Percentiles rank a stretch among this genome's conserved stretches.
phyloP scores from a whole-genome alignment of 37 sponge, comb jelly and placozoan genomes.

The Axinella damicornis region DNA sequence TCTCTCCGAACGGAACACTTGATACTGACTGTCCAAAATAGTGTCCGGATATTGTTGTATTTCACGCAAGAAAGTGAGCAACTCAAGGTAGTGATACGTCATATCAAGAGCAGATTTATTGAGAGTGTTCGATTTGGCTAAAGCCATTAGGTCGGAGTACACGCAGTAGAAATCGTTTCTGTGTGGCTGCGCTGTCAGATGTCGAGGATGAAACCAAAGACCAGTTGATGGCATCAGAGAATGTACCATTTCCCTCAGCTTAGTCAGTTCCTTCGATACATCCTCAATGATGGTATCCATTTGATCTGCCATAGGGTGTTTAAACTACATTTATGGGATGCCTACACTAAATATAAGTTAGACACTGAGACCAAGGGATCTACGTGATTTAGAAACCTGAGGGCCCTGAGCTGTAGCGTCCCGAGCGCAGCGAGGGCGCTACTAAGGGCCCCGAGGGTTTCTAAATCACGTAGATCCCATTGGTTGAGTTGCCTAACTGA shows the following conservation, averaged over 20 bases:
- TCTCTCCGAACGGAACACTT: slow-evolving; percentile 48
- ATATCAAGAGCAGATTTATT: slow-evolving; percentile 39
- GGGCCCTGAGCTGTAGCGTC: too few relatives aligned
- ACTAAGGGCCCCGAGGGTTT: too few relatives aligned
- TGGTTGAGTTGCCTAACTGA: too few relatives aligned
- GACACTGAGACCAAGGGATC: too few relatives aligned
- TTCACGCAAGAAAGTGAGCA: slow-evolving; percentile 22
- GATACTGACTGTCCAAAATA: neutral
- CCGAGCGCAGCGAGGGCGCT: too few relatives aligned
- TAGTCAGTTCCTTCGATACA: slow-evolving; percentile 33
- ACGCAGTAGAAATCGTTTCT: slow-evolving; percentile 50
- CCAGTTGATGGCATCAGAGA: slow-evolving; percentile 50
- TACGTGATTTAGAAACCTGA: too few relatives aligned
- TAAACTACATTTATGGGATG: too few relatives aligned
- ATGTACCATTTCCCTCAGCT: slow-evolving; percentile 35
- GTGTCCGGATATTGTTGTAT: slow-evolving; percentile 7
- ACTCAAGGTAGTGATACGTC: slow-evolving; percentile 56
- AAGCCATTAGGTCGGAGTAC: slow-evolving; percentile 31
- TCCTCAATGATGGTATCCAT: slow-evolving; percentile 28
- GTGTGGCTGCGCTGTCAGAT: slow-evolving; percentile 47
- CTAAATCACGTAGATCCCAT: too few relatives aligned
- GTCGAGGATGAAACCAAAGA: slow-evolving; percentile 27
- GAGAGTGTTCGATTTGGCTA: slow-evolving; percentile 30
- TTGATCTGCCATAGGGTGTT: too few relatives aligned
- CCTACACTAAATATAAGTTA: too few relatives aligned